Conservation (phyloP, 92 coral and sea anemone genomes). For the Palythoa caribaeorum region DNA sequence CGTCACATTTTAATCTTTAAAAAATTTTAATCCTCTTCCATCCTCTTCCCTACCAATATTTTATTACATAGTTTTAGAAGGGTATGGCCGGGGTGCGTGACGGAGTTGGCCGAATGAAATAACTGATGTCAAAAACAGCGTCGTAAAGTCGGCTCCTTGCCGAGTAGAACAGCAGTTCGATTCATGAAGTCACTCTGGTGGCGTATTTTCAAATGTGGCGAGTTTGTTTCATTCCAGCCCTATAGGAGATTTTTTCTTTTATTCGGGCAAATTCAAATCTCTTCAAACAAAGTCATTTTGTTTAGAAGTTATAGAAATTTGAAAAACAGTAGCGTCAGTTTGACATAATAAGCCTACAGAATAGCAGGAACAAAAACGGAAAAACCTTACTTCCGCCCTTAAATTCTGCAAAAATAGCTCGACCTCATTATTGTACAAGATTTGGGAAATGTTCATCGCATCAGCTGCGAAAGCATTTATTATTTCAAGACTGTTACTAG, state of each 20-base stretch:
- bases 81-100: not conserved
- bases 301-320: not conserved
- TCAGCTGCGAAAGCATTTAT: not conserved
- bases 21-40: too few relatives aligned
- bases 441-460: not conserved
- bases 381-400: constrained; percentile 2
- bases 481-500: not conserved
- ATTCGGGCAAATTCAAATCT: not conserved
- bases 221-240: not conserved
- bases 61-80: not conserved
- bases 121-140: not conserved
- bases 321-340: not conserved
- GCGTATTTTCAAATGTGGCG: not conserved
- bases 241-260: not conserved
- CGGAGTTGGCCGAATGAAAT: not conserved
- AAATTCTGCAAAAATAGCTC: not conserved
- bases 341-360: not conserved
- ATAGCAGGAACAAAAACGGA: not conserved
- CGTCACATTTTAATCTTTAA: too few relatives aligned
- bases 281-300: not conserved
- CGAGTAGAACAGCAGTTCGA: not conserved
- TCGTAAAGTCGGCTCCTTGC: not conserved
- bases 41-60: too few relatives aligned
- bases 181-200: not conserved
- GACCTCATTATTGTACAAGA: not conserved